A percentile compares a stretch with the other conserved stretches of the same genome.
Conservation (phyloP, 2,797 vertebrate genomes). For the Sparidentex hasta region DNA sequence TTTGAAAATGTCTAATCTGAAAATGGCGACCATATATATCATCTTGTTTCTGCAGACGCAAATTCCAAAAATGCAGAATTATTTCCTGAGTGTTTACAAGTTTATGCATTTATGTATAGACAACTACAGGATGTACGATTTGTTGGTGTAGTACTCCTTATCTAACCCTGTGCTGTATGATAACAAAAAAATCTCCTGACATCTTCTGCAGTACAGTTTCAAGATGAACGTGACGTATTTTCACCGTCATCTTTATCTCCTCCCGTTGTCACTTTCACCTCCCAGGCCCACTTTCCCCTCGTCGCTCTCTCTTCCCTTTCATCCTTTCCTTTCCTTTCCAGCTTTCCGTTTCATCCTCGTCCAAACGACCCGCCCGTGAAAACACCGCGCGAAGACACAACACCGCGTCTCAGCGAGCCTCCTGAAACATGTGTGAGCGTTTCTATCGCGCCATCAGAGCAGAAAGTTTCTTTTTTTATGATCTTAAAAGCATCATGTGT, state of each 20-base stretch:
- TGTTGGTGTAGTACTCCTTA: no score
- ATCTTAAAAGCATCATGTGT: background rate
- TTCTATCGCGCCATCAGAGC: slow-evolving; percentile 5
- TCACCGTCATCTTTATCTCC: background rate
- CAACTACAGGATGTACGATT: no score
- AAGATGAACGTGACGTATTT: background rate
- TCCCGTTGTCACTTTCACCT: slow-evolving; percentile 29
- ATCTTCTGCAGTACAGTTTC: background rate
- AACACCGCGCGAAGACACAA: slow-evolving; percentile 32
- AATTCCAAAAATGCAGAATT: no score
- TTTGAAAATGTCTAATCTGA: no score
- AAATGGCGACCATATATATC: no score
- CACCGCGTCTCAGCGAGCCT: background rate
- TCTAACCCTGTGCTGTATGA: no score
- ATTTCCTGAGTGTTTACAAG: no score
- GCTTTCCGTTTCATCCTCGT: slow-evolving; percentile 57
- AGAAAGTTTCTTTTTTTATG: slow-evolving; percentile 1
- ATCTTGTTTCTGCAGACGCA: no score
- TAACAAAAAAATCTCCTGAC: no score
- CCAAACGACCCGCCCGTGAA: slow-evolving; percentile 62
- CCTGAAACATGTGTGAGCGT: background rate
- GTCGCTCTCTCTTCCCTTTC: slow-evolving; percentile 37
- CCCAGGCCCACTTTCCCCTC: slow-evolving; percentile 20
- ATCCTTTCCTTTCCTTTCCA: slow-evolving; percentile 32
- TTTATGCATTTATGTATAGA: no score